A percentile compares a stretch with the other conserved stretches of the same genome.
These are phyloP conservation scores for Catharus ustulatus DNA, from an alignment of 2,797 vertebrate genomes.

Conservation along the genomic window DNA sequence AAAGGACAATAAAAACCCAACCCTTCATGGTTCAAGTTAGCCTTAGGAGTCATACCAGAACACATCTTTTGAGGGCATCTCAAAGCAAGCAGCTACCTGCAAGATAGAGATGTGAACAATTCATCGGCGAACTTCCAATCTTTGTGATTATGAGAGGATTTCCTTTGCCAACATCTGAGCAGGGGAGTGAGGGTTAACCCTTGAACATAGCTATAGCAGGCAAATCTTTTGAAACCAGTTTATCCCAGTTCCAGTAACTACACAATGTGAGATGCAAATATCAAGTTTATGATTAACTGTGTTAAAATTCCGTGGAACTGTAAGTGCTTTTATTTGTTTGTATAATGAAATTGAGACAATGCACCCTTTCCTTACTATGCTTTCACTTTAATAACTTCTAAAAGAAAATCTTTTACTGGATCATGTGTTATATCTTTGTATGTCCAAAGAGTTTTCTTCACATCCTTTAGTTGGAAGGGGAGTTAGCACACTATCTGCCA, in stretches of 20 bases:
- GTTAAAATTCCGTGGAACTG: constrained; percentile 75
- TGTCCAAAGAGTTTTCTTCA: not conserved
- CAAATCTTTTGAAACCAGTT: constrained; percentile 61
- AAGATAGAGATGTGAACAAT: not conserved
- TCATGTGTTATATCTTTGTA: not conserved
- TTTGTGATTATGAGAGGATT: not conserved
- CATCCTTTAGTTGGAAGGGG: not conserved
- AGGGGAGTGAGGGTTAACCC: constrained; percentile 32
- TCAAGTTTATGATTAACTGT: constrained; percentile 70
- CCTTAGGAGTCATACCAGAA: not conserved
- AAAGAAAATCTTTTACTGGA: not conserved
- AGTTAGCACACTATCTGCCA: not conserved
- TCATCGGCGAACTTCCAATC: not conserved
- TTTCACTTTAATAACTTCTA: not conserved
- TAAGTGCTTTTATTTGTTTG: constrained; percentile 64
- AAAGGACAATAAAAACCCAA: constrained; percentile 20
- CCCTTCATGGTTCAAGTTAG: not conserved
- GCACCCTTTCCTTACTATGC: constrained; percentile 30
- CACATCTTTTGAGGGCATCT: not conserved
- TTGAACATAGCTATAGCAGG: constrained; percentile 15
- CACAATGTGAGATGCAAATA: constrained; percentile 68
- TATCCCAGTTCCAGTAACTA: constrained; percentile 59
- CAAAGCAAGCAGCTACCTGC: constrained; percentile 41
- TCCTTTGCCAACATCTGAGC: constrained; percentile 5
- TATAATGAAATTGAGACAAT: constrained; percentile 59